Evolutionary conservation across 2,888 invertebrate species (phyloP).

Genomic region (Steinernema scapterisci): DNA sequence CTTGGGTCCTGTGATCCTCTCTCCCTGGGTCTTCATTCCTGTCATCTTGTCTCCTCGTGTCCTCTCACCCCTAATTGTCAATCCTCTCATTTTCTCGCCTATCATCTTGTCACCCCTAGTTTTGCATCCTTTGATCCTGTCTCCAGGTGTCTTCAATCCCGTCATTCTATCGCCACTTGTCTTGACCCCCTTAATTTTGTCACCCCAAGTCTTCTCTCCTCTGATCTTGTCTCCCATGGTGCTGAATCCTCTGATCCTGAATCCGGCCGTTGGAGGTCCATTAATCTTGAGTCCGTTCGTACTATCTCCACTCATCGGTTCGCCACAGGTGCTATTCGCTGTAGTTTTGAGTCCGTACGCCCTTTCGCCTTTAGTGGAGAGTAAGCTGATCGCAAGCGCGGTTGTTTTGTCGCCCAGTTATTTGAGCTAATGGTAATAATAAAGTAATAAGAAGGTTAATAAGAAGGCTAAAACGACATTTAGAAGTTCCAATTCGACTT

Average conservation of each 20-base stretch:
- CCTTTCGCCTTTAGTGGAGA: conserved; percentile 60
- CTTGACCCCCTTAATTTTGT: conserved; percentile 52
- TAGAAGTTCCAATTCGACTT: no score
- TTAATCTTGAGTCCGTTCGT: conserved; percentile 53
- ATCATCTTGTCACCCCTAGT: conserved; percentile 47
- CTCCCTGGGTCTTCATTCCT: conserved; percentile 47
- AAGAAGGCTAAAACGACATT: no score
- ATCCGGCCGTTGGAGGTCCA: conserved; percentile 47
- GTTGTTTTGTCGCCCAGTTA: conserved; percentile 64
- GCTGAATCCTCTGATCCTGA: conserved; percentile 48
- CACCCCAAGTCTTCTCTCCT: conserved; percentile 53
- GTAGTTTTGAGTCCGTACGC: conserved; percentile 64
- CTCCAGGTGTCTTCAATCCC: conserved; percentile 41
- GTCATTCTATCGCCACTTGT: conserved; percentile 48
- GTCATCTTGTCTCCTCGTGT: conserved; percentile 44
- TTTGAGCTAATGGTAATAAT: conserved; percentile 50
- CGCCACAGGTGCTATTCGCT: conserved; percentile 63
- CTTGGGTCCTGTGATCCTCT: conserved; percentile 44
- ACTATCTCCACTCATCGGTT: conserved; percentile 61
- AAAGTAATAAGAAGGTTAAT: no score
- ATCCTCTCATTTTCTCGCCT: conserved; percentile 36
- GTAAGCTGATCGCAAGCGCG: conserved; percentile 59
- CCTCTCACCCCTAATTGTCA: conserved; percentile 46
- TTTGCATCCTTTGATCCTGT: conserved; percentile 51
- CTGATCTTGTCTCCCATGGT: conserved; percentile 50